Evolutionary conservation across 2,888 invertebrate genomes (phyloP).

Genomic region (Oligia fasciuncula): DNA sequence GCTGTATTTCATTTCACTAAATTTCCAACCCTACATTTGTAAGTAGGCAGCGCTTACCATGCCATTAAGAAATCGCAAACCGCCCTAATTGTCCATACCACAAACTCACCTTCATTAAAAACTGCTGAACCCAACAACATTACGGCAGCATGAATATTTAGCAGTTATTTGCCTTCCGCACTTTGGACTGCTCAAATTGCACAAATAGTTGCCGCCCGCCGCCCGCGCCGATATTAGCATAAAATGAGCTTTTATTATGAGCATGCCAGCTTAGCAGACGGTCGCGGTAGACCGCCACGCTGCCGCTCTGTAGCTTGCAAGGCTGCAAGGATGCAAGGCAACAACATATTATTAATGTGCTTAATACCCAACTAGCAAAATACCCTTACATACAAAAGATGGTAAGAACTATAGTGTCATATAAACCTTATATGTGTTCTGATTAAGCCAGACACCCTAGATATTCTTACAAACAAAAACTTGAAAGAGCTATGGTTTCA

Average conservation of each 20-base stretch:
- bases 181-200: conserved; percentile 70
- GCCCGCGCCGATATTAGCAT: conserved; percentile 73
- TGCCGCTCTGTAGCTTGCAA: conserved; percentile 24
- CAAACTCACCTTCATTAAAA: conserved; percentile 47
- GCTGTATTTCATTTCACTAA: background rate
- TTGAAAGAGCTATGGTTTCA: too few species aligned
- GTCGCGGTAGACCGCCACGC: conserved; percentile 44
- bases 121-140: conserved; percentile 46
- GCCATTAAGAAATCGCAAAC: conserved; percentile 37
- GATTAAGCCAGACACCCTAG: too few species aligned
- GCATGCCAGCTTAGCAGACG: conserved; percentile 54
- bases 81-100: conserved; percentile 41
- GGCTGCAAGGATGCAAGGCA: conserved; percentile 41
- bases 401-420: too few species aligned
- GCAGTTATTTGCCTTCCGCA: conserved; percentile 62
- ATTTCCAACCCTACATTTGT: conserved; percentile 10
- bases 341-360: conserved; percentile 52
- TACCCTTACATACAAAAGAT: too few species aligned
- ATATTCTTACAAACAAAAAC: too few species aligned
- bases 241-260: conserved; percentile 74
- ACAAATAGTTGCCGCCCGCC: conserved; percentile 69
- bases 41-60: conserved; percentile 4
- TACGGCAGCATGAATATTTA: conserved; percentile 65
- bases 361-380: too few species aligned
- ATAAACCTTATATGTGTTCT: too few species aligned